Evolutionary conservation across 2,888 invertebrate genomes (phyloP).

Genomic region (Agapostemon virescens): DNA sequence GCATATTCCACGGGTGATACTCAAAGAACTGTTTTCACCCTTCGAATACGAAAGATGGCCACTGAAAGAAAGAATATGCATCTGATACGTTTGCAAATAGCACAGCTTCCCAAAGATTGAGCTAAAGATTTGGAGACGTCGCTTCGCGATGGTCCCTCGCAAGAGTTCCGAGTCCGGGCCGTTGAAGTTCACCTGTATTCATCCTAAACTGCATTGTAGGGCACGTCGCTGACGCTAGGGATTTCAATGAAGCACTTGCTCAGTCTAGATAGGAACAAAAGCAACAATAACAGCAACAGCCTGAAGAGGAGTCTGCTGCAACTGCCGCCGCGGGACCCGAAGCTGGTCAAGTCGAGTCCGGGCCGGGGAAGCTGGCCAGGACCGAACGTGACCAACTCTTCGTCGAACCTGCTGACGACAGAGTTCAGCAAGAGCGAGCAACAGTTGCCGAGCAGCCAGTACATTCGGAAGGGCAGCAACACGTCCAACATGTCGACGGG

Average conservation of each 20-base stretch:
- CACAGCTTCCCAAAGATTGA: neutral
- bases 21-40: too few relatives aligned
- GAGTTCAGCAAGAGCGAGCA: conserved; percentile 94
- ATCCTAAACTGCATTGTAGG: conserved; percentile 41
- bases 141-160: neutral
- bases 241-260: conserved; percentile 79
- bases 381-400: conserved; percentile 84
- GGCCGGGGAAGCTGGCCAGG: conserved; percentile 94
- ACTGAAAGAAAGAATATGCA: neutral
- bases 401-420: conserved; percentile 81
- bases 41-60: too few relatives aligned
- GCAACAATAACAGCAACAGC: conserved; percentile 78
- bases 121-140: neutral
- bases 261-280: conserved; percentile 76
- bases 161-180: neutral
- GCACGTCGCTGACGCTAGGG: conserved; percentile 69
- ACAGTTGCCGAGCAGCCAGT: conserved; percentile 81
- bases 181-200: neutral
- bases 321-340: conserved; percentile 87
- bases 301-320: conserved; percentile 84
- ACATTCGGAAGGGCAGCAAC: conserved; percentile 74
- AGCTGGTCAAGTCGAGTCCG: conserved; percentile 88
- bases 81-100: neutral
- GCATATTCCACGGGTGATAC: too few relatives aligned
- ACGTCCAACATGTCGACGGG: conserved; percentile 73